These are phyloP conservation scores for Ibidorhyncha struthersii DNA, from an alignment of 2,113 vertebrate genomes.

Conservation along the genomic window DNA sequence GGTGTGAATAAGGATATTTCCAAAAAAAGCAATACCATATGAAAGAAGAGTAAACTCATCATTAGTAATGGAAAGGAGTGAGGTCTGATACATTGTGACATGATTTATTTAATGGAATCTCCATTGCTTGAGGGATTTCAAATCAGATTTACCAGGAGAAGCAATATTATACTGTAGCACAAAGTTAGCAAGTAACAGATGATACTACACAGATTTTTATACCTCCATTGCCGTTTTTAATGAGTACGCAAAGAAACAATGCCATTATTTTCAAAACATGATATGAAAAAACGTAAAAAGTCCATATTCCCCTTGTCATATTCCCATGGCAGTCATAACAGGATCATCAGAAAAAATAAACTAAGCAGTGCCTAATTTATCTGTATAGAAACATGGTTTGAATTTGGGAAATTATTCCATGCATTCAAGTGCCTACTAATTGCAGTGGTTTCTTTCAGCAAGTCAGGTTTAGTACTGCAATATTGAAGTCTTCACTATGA, in stretches of 20 bases:
- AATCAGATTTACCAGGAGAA: neutral
- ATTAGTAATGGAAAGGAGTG: neutral
- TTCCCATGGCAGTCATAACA: neutral
- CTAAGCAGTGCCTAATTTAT: neutral
- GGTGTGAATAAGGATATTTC: neutral
- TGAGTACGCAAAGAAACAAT: neutral
- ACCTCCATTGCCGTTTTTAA: neutral
- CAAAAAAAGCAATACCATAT: neutral
- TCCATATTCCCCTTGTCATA: neutral
- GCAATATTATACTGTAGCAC: neutral
- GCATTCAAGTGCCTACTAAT: neutral
- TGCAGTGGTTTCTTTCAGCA: neutral
- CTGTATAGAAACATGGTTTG: neutral
- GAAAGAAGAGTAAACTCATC: neutral
- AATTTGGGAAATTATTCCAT: neutral
- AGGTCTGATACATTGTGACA: neutral
- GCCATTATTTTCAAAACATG: neutral
- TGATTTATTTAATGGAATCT: neutral
- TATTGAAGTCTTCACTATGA: neutral
- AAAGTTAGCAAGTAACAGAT: neutral
- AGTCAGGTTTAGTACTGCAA: neutral
- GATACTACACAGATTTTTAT: neutral
- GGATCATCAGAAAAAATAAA: neutral
- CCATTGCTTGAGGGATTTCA: neutral
- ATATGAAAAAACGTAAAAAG: neutral